A percentile compares a stretch with the other conserved stretches of the same genome.
These are phyloP conservation scores for Phoeniculus purpureus DNA, from an alignment of 2,797 vertebrate species.

Conservation along the genomic window DNA sequence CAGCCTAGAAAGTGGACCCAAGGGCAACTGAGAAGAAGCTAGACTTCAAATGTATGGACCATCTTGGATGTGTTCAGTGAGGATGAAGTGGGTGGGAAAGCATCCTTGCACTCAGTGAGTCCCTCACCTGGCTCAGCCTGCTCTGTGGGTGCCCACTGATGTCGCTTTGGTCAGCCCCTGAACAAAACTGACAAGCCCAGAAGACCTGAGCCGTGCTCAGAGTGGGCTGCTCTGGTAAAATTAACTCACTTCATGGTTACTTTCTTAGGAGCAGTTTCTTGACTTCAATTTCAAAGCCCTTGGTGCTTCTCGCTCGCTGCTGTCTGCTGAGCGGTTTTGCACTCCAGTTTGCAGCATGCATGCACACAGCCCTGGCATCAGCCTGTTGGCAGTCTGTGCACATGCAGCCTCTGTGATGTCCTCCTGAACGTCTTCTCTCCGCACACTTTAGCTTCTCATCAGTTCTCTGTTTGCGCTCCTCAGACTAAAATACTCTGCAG, in stretches of 20 bases:
- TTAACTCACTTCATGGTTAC: neutral
- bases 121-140: neutral
- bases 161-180: neutral
- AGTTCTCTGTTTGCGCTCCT: neutral
- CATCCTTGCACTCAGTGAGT: neutral
- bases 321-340: neutral
- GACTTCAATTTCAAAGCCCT: neutral
- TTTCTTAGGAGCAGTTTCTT: neutral
- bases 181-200: neutral
- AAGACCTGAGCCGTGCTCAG: neutral
- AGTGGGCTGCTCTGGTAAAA: neutral
- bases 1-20: neutral
- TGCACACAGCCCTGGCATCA: neutral
- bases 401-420: conserved; percentile 18
- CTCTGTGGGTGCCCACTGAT: neutral
- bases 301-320: neutral
- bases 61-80: neutral
- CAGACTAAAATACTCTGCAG: neutral
- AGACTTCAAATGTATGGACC: neutral
- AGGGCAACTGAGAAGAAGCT: neutral
- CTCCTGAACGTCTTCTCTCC: neutral
- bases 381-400: conserved; percentile 22
- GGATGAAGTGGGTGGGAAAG: neutral
- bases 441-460: neutral
- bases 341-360: neutral